A percentile compares a stretch with the other conserved stretches of the same genome.
Evolutionary conservation across 1,140 invertebrate genomes (phyloP).

Genomic region (Pararge aegeria): DNA sequence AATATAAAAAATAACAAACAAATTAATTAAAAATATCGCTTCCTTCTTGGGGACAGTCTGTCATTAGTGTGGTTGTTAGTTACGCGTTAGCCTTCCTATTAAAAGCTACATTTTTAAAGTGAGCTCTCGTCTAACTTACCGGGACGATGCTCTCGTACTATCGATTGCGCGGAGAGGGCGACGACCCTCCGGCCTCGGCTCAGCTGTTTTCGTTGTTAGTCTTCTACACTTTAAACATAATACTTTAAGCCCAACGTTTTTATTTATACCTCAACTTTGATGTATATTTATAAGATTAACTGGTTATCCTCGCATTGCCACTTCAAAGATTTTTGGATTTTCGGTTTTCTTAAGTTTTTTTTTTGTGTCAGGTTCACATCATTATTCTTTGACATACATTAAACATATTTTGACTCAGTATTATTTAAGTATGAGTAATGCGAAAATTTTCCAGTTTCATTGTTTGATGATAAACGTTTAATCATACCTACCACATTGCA

Average conservation of each 20-base stretch:
- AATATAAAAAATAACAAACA: too few relatives aligned
- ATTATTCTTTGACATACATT: not conserved
- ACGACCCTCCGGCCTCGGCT: constrained; percentile 42
- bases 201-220: constrained; percentile 26
- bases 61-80: too few relatives aligned
- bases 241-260: not conserved
- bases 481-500: too few relatives aligned
- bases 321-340: not conserved
- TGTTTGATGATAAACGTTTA: not conserved
- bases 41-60: too few relatives aligned
- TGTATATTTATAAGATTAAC: not conserved
- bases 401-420: not conserved
- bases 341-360: not conserved
- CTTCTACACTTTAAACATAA: constrained; percentile 1
- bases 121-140: constrained; percentile 12
- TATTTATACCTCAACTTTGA: not conserved
- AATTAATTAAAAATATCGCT: too few relatives aligned
- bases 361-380: not conserved
- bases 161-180: constrained; percentile 55
- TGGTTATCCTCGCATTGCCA: not conserved
- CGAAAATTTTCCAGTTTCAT: not conserved
- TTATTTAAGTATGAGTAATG: not conserved
- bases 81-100: too few relatives aligned
- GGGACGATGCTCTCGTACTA: constrained; percentile 36
- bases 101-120: too few relatives aligned